Conservation (phyloP, 2,888 invertebrate species). For the Venustoraphidia nigricollis region DNA sequence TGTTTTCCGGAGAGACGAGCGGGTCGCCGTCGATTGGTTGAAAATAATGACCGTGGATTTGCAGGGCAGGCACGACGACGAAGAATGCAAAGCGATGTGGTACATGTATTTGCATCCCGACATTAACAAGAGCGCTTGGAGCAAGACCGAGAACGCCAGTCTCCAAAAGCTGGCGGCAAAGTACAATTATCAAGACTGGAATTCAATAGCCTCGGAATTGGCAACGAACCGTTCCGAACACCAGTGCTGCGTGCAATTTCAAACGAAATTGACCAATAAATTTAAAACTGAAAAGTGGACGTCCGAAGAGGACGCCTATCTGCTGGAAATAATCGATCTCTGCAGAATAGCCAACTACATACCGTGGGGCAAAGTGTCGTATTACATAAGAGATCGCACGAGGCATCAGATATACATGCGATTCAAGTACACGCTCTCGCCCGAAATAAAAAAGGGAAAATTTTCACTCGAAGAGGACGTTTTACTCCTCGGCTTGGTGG, state of each 20-base stretch:
- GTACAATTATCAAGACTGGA: constrained; percentile 47
- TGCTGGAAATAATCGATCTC: constrained; percentile 44
- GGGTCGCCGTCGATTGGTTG: constrained; percentile 41
- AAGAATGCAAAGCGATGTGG: constrained; percentile 57
- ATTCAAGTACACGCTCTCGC: constrained; percentile 30
- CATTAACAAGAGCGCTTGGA: constrained; percentile 43
- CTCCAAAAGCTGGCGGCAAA: constrained; percentile 25
- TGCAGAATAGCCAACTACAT: constrained; percentile 48
- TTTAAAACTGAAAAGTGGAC: constrained; percentile 39
- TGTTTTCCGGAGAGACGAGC: constrained; percentile 12
- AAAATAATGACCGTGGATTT: constrained; percentile 30
- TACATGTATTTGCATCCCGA: constrained; percentile 50
- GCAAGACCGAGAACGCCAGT: constrained; percentile 29
- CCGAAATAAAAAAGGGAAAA: constrained; percentile 37
- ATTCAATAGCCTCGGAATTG: constrained; percentile 39
- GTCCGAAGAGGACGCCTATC: constrained; percentile 46
- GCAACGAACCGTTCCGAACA: constrained; percentile 45
- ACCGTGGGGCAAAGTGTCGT: constrained; percentile 56
- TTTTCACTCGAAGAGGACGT: constrained; percentile 53
- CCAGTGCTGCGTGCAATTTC: constrained; percentile 52
- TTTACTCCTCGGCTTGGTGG: constrained; percentile 41
- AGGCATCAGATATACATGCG: constrained; percentile 49
- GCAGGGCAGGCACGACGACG: constrained; percentile 37
- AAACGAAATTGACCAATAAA: constrained; percentile 29
- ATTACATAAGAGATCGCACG: constrained; percentile 43